Evolutionary conservation across 1,140 invertebrate species (phyloP).

Genomic region (Drosophila sp.): DNA sequence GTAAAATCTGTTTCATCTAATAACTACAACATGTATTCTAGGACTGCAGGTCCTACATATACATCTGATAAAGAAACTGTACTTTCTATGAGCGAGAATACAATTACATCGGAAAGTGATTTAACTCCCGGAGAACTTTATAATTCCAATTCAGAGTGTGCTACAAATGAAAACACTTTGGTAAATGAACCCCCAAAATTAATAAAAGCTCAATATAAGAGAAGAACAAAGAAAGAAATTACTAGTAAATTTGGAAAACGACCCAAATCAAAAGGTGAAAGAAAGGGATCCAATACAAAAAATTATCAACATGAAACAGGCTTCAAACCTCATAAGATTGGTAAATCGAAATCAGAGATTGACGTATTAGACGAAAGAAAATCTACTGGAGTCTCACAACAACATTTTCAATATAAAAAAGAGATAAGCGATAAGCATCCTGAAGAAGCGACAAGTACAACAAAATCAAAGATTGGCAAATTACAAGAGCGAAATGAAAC

Average conservation of each 20-base stretch:
- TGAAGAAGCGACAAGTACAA: neutral
- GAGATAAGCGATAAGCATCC: neutral
- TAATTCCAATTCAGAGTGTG: neutral
- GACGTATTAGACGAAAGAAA: neutral
- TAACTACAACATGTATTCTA: neutral
- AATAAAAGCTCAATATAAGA: neutral
- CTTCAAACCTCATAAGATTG: neutral
- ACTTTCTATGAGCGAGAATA: neutral
- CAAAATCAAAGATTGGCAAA: neutral
- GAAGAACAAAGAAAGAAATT: neutral
- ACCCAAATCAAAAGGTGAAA: neutral
- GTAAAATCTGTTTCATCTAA: neutral
- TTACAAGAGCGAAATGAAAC: neutral
- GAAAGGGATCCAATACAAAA: neutral
- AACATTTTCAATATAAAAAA: neutral
- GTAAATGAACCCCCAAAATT: neutral
- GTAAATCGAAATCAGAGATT: neutral
- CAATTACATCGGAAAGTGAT: neutral
- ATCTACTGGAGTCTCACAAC: too few relatives aligned
- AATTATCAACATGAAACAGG: neutral
- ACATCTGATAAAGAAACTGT: neutral
- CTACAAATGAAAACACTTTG: neutral
- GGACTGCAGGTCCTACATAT: neutral
- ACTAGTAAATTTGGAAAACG: neutral
- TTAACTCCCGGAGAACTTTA: conserved; percentile 9